Conservation (phyloP, 1,140 invertebrate genomes). For the Papilio polyxenes region DNA sequence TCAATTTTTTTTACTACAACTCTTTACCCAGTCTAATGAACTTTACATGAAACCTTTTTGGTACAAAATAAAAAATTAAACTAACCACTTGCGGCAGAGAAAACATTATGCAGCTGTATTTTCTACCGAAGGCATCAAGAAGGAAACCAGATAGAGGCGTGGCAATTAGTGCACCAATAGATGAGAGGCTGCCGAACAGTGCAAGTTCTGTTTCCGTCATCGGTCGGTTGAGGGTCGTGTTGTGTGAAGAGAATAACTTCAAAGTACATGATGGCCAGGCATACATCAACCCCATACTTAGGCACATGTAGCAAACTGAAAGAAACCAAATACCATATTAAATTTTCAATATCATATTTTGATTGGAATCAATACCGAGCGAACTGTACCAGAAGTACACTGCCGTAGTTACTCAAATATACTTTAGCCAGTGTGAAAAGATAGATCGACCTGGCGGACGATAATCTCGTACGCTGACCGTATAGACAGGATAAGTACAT, state of each 20-base stretch:
- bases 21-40: too few relatives aligned
- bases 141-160: constrained; percentile 54
- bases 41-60: neutral
- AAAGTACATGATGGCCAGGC: constrained; percentile 65
- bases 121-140: constrained; percentile 62
- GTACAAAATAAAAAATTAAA: constrained; percentile 12
- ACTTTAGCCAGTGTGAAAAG: too few relatives aligned
- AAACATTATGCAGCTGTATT: constrained; percentile 51
- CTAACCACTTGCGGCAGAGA: constrained; percentile 55
- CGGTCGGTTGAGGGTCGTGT: constrained; percentile 59
- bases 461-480: too few relatives aligned
- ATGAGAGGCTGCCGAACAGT: constrained; percentile 58
- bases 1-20: neutral
- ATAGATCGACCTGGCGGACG: too few relatives aligned
- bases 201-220: constrained; percentile 62
- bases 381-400: neutral
- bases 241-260: constrained; percentile 56
- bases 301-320: constrained; percentile 61
- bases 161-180: constrained; percentile 55
- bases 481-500: too few relatives aligned
- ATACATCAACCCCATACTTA: constrained; percentile 56
- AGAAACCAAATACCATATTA: constrained; percentile 14
- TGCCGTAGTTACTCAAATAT: too few relatives aligned
- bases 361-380: neutral
- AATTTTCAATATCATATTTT: neutral